Percentiles rank a stretch among this genome's conserved stretches.
Conservation (phyloP, 2,888 invertebrate genomes). For the Drosophila bunnanda region DNA sequence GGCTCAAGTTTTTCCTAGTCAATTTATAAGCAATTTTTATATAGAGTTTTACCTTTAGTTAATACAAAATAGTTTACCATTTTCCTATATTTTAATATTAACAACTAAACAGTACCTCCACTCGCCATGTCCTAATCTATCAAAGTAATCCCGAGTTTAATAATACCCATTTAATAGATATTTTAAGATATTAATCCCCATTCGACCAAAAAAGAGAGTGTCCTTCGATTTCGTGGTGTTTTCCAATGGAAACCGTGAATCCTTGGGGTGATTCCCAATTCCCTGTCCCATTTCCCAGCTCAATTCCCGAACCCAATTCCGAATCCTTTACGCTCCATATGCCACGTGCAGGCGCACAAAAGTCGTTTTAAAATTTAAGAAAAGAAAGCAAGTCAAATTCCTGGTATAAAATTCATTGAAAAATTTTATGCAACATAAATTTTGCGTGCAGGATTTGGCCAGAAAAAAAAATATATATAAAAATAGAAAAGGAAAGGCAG, state of each 20-base stretch:
- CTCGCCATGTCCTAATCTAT: not conserved
- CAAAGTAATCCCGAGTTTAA: not conserved
- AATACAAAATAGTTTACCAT: no score
- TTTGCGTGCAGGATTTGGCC: conserved; percentile 77
- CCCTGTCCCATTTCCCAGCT: not conserved
- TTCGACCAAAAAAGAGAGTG: not conserved
- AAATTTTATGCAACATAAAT: conserved; percentile 83
- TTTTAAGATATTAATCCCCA: conserved; percentile 4
- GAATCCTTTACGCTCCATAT: conserved; percentile 82
- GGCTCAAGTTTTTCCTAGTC: no score
- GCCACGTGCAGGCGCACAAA: conserved; percentile 78
- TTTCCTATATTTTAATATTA: not conserved
- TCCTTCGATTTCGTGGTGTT: conserved; percentile 4
- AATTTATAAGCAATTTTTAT: not conserved
- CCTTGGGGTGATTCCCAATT: conserved; percentile 7
- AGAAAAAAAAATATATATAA: no score
- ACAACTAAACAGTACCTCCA: not conserved
- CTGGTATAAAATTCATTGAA: conserved; percentile 81
- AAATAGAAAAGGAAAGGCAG: not conserved
- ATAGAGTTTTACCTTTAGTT: not conserved
- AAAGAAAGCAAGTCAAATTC: conserved; percentile 77
- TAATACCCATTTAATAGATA: conserved; percentile 8
- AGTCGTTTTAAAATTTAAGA: conserved; percentile 75
- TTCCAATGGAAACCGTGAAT: not conserved
- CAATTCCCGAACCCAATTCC: conserved; percentile 40